A percentile compares a stretch with the other conserved stretches of the same genome.
These are phyloP conservation scores for Melieria omissa DNA, from an alignment of 2,888 invertebrate genomes.

Conservation along the genomic window DNA sequence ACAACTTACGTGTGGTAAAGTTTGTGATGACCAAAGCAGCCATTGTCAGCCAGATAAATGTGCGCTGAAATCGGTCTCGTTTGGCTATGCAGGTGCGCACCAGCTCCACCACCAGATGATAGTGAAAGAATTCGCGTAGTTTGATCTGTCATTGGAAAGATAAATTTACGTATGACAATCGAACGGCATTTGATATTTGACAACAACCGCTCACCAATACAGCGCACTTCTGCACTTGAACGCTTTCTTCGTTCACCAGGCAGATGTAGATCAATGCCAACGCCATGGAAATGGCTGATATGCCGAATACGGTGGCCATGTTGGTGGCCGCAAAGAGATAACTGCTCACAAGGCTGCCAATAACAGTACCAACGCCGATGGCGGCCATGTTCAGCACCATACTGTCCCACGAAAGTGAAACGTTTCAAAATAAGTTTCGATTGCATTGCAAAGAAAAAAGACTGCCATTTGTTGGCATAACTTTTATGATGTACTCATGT, in stretches of 20 bases:
- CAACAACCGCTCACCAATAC: constrained; percentile 51
- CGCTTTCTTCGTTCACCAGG: constrained; percentile 58
- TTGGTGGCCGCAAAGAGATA: constrained; percentile 68
- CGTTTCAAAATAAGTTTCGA: not conserved
- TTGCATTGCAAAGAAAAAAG: not conserved
- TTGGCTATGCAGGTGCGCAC: constrained; percentile 57
- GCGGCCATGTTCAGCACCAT: constrained; percentile 73
- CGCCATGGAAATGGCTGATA: constrained; percentile 49
- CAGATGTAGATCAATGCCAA: constrained; percentile 53
- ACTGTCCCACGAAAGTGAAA: constrained; percentile 61
- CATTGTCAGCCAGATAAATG: constrained; percentile 63
- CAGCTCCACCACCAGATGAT: constrained; percentile 57
- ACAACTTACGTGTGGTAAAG: constrained; percentile 55
- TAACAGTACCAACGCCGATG: constrained; percentile 71
- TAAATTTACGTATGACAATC: not conserved
- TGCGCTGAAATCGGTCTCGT: constrained; percentile 59
- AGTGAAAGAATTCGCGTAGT: constrained; percentile 59
- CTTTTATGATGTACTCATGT: too few species aligned
- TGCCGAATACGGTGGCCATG: constrained; percentile 53
- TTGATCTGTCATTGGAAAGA: constrained; percentile 47
- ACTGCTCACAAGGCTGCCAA: constrained; percentile 73
- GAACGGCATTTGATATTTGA: not conserved
- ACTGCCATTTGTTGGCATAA: too few species aligned
- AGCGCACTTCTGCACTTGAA: constrained; percentile 45
- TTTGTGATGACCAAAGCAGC: constrained; percentile 56